Conservation (phyloP, 2,888 invertebrate genomes). For the Diabrotica balteata region DNA sequence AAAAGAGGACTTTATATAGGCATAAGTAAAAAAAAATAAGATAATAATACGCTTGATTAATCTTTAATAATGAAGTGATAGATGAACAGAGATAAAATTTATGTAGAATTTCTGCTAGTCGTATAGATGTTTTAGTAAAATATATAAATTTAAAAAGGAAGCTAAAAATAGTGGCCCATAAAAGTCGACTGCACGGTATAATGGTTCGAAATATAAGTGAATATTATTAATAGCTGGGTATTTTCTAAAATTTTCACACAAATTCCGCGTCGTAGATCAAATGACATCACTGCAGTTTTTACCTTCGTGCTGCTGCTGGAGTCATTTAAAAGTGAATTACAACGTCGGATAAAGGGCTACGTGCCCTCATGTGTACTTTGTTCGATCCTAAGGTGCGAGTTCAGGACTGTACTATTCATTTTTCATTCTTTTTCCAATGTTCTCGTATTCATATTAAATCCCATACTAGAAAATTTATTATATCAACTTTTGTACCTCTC, state of each 20-base stretch:
- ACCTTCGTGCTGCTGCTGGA: constrained; percentile 22
- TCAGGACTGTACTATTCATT: constrained; percentile 27
- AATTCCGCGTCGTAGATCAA: constrained; percentile 22
- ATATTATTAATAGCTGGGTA: not conserved
- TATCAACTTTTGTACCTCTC: constrained; percentile 23
- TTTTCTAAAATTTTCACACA: constrained; percentile 3
- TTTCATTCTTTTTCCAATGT: constrained; percentile 21
- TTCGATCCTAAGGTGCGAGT: constrained; percentile 29
- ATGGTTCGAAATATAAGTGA: constrained; percentile 1
- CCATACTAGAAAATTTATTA: constrained; percentile 22
- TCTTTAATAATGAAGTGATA: no score
- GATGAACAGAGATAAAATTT: no score
- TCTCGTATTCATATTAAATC: constrained; percentile 28
- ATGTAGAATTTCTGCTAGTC: not conserved
- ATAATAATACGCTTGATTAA: no score
- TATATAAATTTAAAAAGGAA: not conserved
- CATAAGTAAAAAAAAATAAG: no score
- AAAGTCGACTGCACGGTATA: not conserved
- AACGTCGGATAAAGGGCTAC: constrained; percentile 31
- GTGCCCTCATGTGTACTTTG: constrained; percentile 34
- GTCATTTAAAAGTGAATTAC: constrained; percentile 33
- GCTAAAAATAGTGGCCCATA: not conserved
- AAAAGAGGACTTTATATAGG: no score
- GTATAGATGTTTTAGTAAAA: not conserved
- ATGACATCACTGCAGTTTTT: constrained; percentile 23